Base-by-base conservation (phyloP, 2,797 vertebrate species). In the Dendrocincla tyrannina region DNA sequence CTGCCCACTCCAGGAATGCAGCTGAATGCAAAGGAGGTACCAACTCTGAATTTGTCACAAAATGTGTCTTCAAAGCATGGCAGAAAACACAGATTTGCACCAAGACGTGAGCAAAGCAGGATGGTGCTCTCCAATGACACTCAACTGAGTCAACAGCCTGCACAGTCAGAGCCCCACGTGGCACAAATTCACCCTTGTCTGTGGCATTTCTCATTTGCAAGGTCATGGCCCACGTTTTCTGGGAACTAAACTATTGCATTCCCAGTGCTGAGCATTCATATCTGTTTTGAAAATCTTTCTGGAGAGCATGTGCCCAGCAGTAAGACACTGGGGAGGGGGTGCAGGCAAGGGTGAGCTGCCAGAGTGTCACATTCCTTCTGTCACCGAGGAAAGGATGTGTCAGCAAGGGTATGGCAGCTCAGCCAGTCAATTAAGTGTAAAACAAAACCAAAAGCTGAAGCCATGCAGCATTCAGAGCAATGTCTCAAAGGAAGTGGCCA, bases 361-460 rank as follows among this genome's bases (percentile, higher is more conserved):
- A 63, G 23, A 85, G 35, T 60, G 60, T 35, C 68, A 85, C 89
- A 72, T 95, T 91, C 82, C 7, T 92, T 50, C 73, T 89, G 75
- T 53, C 68, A 60, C 33, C 0, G 64, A 92, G 75, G 89, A 96
- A 86, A 94, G 88, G 56, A 96, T 42, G 60, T 89, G 87, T 96
- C 93, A 95, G 85, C 88, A 35, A 27, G 60, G 75, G 68, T 68
- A 92, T 24, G 72, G 90, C 75, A 96, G 72, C 75, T 89, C 85
- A 70, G 41, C 64, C 64, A 85, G 44, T 5, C 85, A 47, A 35
- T 91, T 89, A 89, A 64, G 19, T 50, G 94, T 89, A 96, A 96
- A 95, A 83, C 64, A 92, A 96, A 94, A 77, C 89, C 82, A 93
- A 91, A 89, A 83, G n/a, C 30, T 88, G 68, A 56, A 80, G 35